Evolutionary conservation across 2,888 invertebrate species (phyloP).

Genomic region (Patella pellucida): DNA sequence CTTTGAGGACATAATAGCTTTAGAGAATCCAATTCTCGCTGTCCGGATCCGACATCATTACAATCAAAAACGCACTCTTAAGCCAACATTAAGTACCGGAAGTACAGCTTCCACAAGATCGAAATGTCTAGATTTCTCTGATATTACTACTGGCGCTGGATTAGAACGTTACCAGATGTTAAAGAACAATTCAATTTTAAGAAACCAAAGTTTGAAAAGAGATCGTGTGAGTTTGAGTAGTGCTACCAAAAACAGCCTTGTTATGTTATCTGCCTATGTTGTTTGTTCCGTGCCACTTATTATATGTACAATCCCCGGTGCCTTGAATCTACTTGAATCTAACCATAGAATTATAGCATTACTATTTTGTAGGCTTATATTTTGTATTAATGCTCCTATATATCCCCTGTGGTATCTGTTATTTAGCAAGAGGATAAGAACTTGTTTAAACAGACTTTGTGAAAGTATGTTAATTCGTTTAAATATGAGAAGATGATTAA

Average conservation of each 20-base stretch:
- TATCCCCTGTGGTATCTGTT: slow-evolving; percentile 66
- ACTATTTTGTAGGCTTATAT: slow-evolving; percentile 53
- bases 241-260: slow-evolving; percentile 63
- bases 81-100: slow-evolving; percentile 41
- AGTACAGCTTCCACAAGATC: slow-evolving; percentile 37
- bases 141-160: slow-evolving; percentile 62
- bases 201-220: slow-evolving; percentile 51
- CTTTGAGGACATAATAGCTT: slow-evolving; percentile 56
- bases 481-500: slow-evolving; percentile 20
- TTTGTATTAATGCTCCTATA: slow-evolving; percentile 60
- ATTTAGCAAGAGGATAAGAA: slow-evolving; percentile 62
- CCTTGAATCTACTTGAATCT: slow-evolving; percentile 29
- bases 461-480: slow-evolving; percentile 39
- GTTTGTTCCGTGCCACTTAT: slow-evolving; percentile 60
- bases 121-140: slow-evolving; percentile 55
- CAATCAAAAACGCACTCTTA: slow-evolving; percentile 41
- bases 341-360: slow-evolving; percentile 44
- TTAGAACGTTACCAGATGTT: slow-evolving; percentile 55
- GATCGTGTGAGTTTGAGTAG: slow-evolving; percentile 57
- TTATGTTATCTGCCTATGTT: slow-evolving; percentile 60
- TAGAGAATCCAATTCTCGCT: slow-evolving; percentile 57
- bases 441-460: slow-evolving; percentile 51
- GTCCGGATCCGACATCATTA: slow-evolving; percentile 13
- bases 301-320: slow-evolving; percentile 55
- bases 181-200: slow-evolving; percentile 45